Conservation (phyloP, 2,113 vertebrate genomes). For the Plotosus lineatus region DNA sequence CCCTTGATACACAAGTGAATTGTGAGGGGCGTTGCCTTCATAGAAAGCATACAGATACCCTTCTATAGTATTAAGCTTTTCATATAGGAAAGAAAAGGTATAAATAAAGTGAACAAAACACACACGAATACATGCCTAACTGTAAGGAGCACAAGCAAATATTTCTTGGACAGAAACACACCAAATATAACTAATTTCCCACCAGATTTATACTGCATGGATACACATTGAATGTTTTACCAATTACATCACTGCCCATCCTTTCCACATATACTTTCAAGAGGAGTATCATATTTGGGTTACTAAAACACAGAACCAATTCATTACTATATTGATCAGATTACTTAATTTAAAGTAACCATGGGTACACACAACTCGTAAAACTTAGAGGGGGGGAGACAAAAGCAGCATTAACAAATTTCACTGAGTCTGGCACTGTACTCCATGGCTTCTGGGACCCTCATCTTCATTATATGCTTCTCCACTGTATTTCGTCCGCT, state of each 20-base stretch:
- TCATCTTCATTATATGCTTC: constrained; percentile 89
- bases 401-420: neutral
- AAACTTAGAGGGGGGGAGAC: too few species aligned
- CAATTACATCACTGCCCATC: neutral
- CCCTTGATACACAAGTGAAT: neutral
- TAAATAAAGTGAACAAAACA: constrained; percentile 30
- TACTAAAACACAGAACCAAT: neutral
- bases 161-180: neutral
- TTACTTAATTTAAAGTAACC: neutral
- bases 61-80: constrained; percentile 42
- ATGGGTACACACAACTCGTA: neutral
- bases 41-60: constrained; percentile 69
- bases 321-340: neutral
- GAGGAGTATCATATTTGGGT: neutral
- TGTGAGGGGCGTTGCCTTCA: constrained; percentile 66
- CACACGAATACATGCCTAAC: constrained; percentile 6
- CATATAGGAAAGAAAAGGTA: constrained; percentile 26
- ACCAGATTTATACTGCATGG: neutral
- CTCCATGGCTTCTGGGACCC: constrained; percentile 73
- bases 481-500: constrained; percentile 70
- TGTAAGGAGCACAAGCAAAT: neutral
- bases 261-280: neutral
- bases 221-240: neutral
- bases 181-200: neutral
- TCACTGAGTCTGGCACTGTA: constrained; percentile 91